These are phyloP conservation scores for Drosophila subobscura DNA, from an alignment of 1,140 invertebrate species.

Conservation along the genomic window DNA sequence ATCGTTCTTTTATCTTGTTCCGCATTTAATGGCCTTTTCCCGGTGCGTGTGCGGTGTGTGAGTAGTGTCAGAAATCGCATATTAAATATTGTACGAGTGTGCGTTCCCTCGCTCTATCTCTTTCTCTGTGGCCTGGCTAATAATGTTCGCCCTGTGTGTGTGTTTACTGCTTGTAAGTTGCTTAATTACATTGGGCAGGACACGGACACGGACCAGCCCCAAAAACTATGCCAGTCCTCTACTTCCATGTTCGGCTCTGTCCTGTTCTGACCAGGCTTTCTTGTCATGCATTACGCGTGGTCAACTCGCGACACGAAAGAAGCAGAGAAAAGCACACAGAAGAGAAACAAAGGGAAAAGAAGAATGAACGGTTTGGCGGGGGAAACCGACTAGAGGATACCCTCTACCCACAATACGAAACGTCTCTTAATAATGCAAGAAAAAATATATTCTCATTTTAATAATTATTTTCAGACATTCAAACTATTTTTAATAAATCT, in stretches of 20 bases:
- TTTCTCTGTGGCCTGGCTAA: conserved; percentile 43
- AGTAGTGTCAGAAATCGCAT: conserved; percentile 76
- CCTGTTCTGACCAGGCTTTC: conserved; percentile 39
- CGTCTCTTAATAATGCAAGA: no score
- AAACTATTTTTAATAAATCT: no score
- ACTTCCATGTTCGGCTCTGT: conserved; percentile 18
- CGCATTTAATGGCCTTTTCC: conserved; percentile 55
- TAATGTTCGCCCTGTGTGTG: conserved; percentile 32
- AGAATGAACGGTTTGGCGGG: neutral
- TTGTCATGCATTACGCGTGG: conserved; percentile 77
- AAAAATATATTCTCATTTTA: neutral
- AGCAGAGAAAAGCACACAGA: conserved; percentile 3
- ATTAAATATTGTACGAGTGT: conserved; percentile 67
- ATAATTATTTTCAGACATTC: no score
- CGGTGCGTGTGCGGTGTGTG: conserved; percentile 37
- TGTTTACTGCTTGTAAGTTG: conserved; percentile 72
- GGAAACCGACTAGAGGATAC: no score
- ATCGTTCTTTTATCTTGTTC: conserved; percentile 66
- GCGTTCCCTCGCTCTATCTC: conserved; percentile 2
- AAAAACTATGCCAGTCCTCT: neutral
- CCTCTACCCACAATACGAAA: no score
- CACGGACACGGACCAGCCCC: neutral
- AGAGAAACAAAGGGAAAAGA: conserved; percentile 1
- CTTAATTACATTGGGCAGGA: conserved; percentile 73
- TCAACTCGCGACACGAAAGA: conserved; percentile 58